These are phyloP conservation scores for Pseudomyrmex cubaensis DNA, from an alignment of 1,140 invertebrate species.

Conservation along the genomic window DNA sequence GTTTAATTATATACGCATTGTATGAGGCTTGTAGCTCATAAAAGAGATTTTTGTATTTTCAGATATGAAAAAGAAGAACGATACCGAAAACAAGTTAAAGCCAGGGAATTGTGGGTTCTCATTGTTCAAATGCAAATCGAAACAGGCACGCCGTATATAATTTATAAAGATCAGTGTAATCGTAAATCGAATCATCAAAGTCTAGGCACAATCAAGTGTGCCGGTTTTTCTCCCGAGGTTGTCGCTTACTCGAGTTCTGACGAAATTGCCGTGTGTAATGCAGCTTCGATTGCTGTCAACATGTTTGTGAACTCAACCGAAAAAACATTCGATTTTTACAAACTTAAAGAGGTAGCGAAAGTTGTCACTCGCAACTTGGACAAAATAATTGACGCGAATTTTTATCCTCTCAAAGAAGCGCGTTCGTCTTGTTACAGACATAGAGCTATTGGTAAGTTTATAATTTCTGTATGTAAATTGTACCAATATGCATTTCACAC, in stretches of 20 bases:
- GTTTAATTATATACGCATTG: background rate
- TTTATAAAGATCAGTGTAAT: slow-evolving; percentile 99
- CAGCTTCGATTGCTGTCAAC: slow-evolving; percentile 98
- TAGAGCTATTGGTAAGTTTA: slow-evolving; percentile 92
- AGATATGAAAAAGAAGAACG: slow-evolving; percentile 94
- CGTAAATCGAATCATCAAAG: slow-evolving; percentile 99
- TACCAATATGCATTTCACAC: background rate
- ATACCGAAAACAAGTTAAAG: slow-evolving; percentile 91
- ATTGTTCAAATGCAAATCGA: slow-evolving; percentile 98
- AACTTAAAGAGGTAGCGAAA: slow-evolving; percentile 95
- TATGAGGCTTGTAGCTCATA: background rate
- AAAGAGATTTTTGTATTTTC: slow-evolving; percentile 56
- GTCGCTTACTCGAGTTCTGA: slow-evolving; percentile 96
- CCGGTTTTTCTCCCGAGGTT: slow-evolving; percentile 99
- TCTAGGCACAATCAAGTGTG: slow-evolving; percentile 98
- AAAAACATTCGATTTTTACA: slow-evolving; percentile 94
- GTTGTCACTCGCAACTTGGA: slow-evolving; percentile 96
- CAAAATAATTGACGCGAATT: slow-evolving; percentile 98
- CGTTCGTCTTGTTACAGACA: slow-evolving; percentile 95
- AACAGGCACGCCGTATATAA: slow-evolving; percentile 99
- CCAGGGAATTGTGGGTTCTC: slow-evolving; percentile 97
- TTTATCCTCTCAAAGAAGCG: slow-evolving; percentile 96
- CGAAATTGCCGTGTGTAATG: slow-evolving; percentile 99
- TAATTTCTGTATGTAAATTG: background rate
- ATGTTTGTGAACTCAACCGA: slow-evolving; percentile 94